phyloP scores from a whole-genome alignment of 2,113 vertebrate species.

The Stigmatopora argus region DNA sequence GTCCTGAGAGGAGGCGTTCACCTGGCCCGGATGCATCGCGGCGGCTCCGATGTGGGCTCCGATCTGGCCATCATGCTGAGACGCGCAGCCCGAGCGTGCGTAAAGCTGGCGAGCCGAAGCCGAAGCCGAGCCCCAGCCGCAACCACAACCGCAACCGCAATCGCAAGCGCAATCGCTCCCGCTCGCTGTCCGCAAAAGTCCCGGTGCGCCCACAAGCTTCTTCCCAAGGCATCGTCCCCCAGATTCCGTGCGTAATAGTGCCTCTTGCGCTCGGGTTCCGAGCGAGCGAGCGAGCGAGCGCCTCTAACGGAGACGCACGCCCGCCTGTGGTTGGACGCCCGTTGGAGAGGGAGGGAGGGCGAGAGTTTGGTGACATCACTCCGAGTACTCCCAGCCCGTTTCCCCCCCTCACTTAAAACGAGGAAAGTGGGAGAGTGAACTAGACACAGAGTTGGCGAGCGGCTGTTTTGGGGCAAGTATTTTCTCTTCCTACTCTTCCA shows the following conservation, averaged over 20 bases:
- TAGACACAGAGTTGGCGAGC: constrained; percentile 2
- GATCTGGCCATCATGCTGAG: constrained; percentile 42
- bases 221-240: constrained; percentile 5
- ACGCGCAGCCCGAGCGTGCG: constrained; percentile 29
- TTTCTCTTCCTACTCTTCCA: constrained; percentile 12
- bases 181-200: neutral
- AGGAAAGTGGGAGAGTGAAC: constrained; percentile 6
- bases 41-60: constrained; percentile 16
- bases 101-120: constrained; percentile 15
- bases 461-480: constrained; percentile 10
- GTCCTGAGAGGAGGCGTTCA: constrained; percentile 46
- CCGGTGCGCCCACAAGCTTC: neutral
- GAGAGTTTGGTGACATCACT: constrained; percentile 63
- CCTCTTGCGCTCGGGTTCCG: constrained; percentile 20
- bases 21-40: constrained; percentile 64
- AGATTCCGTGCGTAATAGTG: constrained; percentile 36
- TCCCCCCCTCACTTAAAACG: constrained; percentile 26
- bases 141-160: neutral
- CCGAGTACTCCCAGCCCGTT: constrained; percentile 52
- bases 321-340: constrained; percentile 38
- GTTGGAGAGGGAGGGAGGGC: neutral
- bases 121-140: too few relatives aligned
- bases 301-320: constrained; percentile 24
- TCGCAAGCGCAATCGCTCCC: neutral
- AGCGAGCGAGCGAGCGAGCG: constrained; percentile 10